A percentile compares a stretch with the other conserved stretches of the same genome.
Evolutionary conservation across 2,113 vertebrate species (phyloP).

Genomic region (Callorhinus ursinus): DNA sequence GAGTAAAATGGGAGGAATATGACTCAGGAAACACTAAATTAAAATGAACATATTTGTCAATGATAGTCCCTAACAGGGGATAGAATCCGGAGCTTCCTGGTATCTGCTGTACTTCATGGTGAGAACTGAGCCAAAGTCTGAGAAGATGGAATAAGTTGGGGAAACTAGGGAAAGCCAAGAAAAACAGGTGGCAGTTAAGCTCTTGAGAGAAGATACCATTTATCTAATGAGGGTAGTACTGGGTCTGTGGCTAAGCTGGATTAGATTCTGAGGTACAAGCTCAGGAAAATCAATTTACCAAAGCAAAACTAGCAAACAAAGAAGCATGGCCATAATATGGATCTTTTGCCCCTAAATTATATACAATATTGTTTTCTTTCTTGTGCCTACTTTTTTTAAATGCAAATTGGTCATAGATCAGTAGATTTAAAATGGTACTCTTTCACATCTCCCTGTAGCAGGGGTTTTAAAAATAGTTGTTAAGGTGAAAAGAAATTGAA

Average conservation of each 20-base stretch:
- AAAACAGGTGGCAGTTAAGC: neutral
- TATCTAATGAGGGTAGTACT: neutral
- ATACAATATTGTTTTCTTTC: neutral
- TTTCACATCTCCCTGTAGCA: neutral
- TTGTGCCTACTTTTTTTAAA: neutral
- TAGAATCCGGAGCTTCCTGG: neutral
- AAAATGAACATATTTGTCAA: neutral
- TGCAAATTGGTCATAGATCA: neutral
- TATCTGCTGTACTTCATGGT: neutral
- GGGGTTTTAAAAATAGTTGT: neutral
- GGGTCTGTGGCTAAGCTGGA: neutral
- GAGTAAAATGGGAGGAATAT: neutral
- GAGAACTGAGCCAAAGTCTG: neutral
- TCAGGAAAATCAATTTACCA: neutral
- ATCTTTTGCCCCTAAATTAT: neutral
- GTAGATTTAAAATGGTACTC: neutral
- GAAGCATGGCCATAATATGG: neutral
- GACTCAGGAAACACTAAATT: neutral
- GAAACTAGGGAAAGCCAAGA: neutral
- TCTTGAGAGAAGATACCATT: neutral
- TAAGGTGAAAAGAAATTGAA: neutral
- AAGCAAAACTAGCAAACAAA: slow-evolving; percentile 15
- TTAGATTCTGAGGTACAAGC: neutral
- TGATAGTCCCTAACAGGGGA: neutral
- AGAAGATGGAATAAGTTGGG: neutral